A percentile compares a stretch with the other conserved stretches of the same genome.
These are phyloP conservation scores for Gambusia holbrooki DNA, from an alignment of 2,113 vertebrate species.

Conservation along the genomic window DNA sequence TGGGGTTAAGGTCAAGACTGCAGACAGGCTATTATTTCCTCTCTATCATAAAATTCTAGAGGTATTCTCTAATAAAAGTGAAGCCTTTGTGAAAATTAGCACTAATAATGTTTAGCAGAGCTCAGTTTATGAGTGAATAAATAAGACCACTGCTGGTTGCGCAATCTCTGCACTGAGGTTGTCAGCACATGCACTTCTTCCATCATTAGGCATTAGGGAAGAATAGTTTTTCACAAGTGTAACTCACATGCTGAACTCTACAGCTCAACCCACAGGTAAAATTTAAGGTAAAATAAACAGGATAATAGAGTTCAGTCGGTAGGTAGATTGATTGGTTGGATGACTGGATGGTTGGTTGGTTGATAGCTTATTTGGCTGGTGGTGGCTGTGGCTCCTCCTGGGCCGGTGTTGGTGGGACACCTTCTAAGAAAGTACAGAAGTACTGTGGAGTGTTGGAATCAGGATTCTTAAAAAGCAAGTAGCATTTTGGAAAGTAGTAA, in stretches of 20 bases:
- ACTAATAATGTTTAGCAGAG: background rate
- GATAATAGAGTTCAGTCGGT: background rate
- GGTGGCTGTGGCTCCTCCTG: constrained; percentile 55
- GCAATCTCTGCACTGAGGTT: background rate
- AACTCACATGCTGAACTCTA: background rate
- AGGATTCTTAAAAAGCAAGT: constrained; percentile 80
- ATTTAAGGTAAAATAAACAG: background rate
- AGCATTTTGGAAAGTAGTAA: constrained; percentile 87
- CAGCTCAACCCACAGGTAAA: background rate
- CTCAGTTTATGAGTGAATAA: background rate
- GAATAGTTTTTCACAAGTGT: background rate
- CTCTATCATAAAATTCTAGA: background rate
- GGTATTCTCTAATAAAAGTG: background rate
- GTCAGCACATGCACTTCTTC: background rate
- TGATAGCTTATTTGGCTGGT: constrained; percentile 9
- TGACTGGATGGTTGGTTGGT: no score
- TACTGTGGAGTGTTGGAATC: constrained; percentile 82
- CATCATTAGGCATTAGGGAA: no score
- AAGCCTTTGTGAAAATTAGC: background rate
- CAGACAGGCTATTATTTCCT: background rate
- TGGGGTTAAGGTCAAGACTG: no score
- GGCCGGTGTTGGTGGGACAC: constrained; percentile 42
- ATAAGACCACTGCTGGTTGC: no score
- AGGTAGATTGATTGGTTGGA: no score
- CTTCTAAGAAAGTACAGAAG: constrained; percentile 79